Evolutionary conservation across 2,113 vertebrate species (phyloP), one percentile per base, ranked within the genome.

Genomic region (Coregonus clupeaformis): DNA sequence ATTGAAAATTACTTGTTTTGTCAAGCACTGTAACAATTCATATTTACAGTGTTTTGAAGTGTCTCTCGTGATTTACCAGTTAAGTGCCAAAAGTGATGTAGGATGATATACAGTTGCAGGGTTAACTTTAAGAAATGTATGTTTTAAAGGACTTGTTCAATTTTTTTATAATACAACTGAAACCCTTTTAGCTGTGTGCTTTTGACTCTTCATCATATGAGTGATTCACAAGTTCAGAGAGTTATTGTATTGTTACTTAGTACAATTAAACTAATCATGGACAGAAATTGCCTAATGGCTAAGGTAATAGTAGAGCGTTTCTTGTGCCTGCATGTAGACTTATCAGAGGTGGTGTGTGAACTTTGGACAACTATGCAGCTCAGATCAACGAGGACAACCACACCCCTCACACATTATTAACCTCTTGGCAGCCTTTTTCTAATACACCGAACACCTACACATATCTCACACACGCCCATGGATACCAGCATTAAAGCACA

Each of bases 111-210:
- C 12, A 27, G 25, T 36, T 77, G 66, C 74, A 76, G 60, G 62
- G 42, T 75, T 27, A 47, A 77, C 65, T 81, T 68, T 80, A 74
- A 83, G 5, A 77, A 47, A 49, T n/a, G 71, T 65, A 52, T 77
- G 62, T 71, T 68, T 32, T 66, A 27, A 68, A 68, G 11, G 24
- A 72, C 76, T 70, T 65, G 25, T 66, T 66, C 2, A 25, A 60
- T 66, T 52, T 5, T 86, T 89, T 85, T 64, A 75, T 88, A 88
- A 87, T 84, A 85, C 84, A 85, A 80, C 4, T 59, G 1, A 77
- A 78, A 79, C 27, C 20, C 36, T 6, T 45, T 11, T 20, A 27
- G 36, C 30, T 18, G 16, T 68, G 32, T 68, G 36, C 42, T 36
- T 42, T 32, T 5, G 12, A 68, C 24, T 30, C 20, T n/a, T 16